Base-by-base conservation (phyloP, 2,113 vertebrate genomes). In the Morone chrysops region DNA sequence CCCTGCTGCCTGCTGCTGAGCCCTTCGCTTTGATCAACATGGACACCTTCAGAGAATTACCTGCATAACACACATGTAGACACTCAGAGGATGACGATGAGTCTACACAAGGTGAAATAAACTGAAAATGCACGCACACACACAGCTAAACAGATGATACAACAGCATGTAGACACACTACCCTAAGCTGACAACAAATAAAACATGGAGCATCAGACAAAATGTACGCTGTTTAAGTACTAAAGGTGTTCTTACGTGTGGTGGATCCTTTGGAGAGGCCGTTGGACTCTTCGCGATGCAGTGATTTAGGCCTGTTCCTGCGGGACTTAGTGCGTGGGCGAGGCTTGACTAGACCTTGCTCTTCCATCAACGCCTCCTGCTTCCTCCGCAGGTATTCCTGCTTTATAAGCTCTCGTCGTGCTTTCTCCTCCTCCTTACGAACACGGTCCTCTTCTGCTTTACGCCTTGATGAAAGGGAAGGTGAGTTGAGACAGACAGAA, bases 351-450 rank as follows among this genome's bases (percentile, higher is more conserved):
- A 96, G 93, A 0, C 98, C 97, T 70, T 99, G 97, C 77, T 98
- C 98, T 25, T 99, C 98, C 66, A 99, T 79, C 18, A 97, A 93
- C 20, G 97, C 96, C 84, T 97, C 94, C 89, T 99, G 98, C 85
- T 99, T 99, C 82, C 96, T 93, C 25, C 95, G 93, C 65, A 99
- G 84, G 81, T 99, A 98, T 4, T 99, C 98, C 87, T 99, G 97
- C 77, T 99, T 99, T 59, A 99, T 99, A 1, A 99, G 95, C 17
- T 99, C 98, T 22, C 97, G 92, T 0, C 98, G 94, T 0, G 97
- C 96, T 83, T 98, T 99, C 90, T 99, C 98, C 51, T 99, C 98
- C 7, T 99, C 98, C 60, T 99, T 99, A 53, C 97, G 96, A 78
- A 98, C 81, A 0, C 98, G 95, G 0, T 99, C 98, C 73, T 99